phyloP scores from a whole-genome alignment of 2,888 invertebrate genomes.

The Nesidiocoris tenuis region DNA sequence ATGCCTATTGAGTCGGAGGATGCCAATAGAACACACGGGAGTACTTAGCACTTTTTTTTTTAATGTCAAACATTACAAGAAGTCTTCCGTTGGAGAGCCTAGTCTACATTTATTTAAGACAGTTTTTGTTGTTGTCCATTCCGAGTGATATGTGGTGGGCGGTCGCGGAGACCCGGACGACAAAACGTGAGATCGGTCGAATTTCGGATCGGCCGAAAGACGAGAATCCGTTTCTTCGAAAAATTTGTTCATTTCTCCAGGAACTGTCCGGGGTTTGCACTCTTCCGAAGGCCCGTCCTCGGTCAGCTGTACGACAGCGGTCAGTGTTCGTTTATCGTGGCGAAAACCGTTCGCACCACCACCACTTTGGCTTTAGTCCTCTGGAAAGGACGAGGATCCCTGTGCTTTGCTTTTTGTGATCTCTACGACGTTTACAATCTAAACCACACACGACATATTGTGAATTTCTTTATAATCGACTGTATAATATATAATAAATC shows the following conservation, averaged over 20 bases:
- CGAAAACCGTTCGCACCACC: neutral
- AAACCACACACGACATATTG: neutral
- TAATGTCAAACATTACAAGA: constrained; percentile 17
- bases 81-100: neutral
- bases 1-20: no score
- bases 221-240: no score
- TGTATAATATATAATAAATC: neutral
- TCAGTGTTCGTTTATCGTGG: neutral
- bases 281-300: no score
- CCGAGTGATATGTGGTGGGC: constrained; percentile 14
- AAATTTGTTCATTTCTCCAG: no score
- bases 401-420: neutral
- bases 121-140: neutral
- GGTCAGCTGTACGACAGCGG: no score
- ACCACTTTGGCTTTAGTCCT: neutral
- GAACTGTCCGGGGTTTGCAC: no score
- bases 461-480: neutral
- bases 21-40: no score
- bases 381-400: neutral
- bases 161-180: neutral
- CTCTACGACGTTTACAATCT: neutral
- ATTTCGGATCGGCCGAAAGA: no score
- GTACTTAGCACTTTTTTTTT: constrained; percentile 26
- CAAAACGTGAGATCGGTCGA: neutral
- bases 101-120: neutral